Evolutionary conservation across 2,888 invertebrate genomes (phyloP).

Genomic region (Drosophila anomelani): DNA sequence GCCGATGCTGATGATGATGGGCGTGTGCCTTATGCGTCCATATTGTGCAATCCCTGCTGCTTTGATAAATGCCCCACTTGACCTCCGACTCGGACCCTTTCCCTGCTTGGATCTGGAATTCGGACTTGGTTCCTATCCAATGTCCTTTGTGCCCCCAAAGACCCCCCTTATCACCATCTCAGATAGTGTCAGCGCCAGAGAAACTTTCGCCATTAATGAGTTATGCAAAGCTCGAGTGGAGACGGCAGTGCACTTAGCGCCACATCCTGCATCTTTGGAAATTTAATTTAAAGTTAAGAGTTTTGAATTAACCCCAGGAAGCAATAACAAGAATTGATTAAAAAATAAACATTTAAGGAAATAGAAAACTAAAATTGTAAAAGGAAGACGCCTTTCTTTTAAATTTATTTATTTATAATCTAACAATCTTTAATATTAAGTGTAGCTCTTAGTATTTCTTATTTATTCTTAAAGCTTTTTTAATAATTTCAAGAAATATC

Average conservation of each 20-base stretch:
- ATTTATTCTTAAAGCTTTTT: not conserved
- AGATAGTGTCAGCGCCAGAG: constrained; percentile 46
- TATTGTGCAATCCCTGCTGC: constrained; percentile 34
- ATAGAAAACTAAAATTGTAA: no score
- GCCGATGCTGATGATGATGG: constrained; percentile 31
- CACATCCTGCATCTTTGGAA: constrained; percentile 38
- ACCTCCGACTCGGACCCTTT: not conserved
- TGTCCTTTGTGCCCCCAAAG: constrained; percentile 24
- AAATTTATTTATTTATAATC: not conserved
- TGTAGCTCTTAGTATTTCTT: no score
- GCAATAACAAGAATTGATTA: not conserved
- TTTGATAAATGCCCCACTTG: constrained; percentile 38
- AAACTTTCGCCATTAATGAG: constrained; percentile 42
- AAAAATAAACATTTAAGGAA: not conserved
- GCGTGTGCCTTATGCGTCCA: constrained; percentile 26
- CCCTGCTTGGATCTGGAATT: constrained; percentile 3
- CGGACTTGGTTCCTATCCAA: constrained; percentile 6
- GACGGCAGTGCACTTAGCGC: constrained; percentile 34
- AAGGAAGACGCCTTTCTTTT: not conserved
- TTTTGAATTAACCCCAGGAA: constrained; percentile 27
- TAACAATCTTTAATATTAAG: no score
- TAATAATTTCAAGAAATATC: not conserved
- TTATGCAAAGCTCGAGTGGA: constrained; percentile 28
- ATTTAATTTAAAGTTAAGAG: constrained; percentile 39
- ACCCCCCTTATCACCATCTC: constrained; percentile 34